Evolutionary conservation across 2,888 invertebrate species (phyloP).

Genomic region (Nowickia ferox): DNA sequence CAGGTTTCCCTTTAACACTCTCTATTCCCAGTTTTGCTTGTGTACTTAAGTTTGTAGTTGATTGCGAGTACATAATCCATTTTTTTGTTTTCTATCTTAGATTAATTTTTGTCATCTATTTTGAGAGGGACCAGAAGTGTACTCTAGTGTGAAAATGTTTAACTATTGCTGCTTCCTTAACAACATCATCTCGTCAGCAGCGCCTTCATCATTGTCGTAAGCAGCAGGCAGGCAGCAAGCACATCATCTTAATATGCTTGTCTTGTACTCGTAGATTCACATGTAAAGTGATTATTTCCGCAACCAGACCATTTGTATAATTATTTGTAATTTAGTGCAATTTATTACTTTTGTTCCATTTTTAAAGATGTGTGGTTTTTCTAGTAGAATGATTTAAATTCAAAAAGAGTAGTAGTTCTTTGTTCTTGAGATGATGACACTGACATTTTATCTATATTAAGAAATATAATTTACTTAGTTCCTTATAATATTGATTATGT

Average conservation of each 20-base stretch:
- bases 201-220: neutral
- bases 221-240: constrained; percentile 5
- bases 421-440: no score
- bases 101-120: constrained; percentile 43
- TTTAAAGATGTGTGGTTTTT: neutral
- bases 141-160: constrained; percentile 54
- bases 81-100: constrained; percentile 8
- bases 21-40: neutral
- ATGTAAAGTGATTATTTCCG: constrained; percentile 57
- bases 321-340: constrained; percentile 62
- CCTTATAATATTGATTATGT: no score
- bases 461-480: no score
- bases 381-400: neutral
- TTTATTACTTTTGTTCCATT: constrained; percentile 23
- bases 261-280: constrained; percentile 15
- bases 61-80: neutral
- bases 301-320: constrained; percentile 61
- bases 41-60: constrained; percentile 42
- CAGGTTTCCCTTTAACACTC: constrained; percentile 12
- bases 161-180: constrained; percentile 53
- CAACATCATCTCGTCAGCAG: constrained; percentile 12
- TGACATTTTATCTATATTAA: no score
- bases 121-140: constrained; percentile 42
- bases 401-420: no score
- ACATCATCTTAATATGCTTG: constrained; percentile 36